phyloP scores from a whole-genome alignment of 2,888 invertebrate genomes.

The Linnaemya vulpina region DNA sequence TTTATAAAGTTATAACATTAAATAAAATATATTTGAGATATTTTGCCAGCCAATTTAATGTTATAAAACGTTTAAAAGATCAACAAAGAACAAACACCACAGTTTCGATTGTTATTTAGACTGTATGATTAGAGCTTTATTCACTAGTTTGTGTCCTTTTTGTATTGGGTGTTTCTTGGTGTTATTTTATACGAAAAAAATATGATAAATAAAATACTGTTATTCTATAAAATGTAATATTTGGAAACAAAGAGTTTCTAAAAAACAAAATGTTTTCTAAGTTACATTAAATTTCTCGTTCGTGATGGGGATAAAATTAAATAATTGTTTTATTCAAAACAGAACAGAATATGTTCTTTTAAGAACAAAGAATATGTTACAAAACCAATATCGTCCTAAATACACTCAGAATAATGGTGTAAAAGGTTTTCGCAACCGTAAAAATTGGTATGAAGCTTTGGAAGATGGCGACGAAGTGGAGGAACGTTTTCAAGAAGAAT shows the following conservation, averaged over 20 bases:
- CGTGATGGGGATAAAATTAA: neutral
- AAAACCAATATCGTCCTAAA: slow-evolving; percentile 74
- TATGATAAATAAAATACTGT: slow-evolving; percentile 79
- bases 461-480: slow-evolving; percentile 65
- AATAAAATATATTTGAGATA: no score
- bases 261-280: slow-evolving; percentile 45
- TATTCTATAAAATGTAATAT: slow-evolving; percentile 81
- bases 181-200: slow-evolving; percentile 83
- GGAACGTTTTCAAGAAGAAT: slow-evolving; percentile 70
- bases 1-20: no score
- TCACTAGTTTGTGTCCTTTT: slow-evolving; percentile 83
- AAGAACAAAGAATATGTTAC: neutral
- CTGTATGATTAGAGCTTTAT: slow-evolving; percentile 83
- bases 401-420: slow-evolving; percentile 80
- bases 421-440: slow-evolving; percentile 80
- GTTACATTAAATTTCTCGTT: neutral
- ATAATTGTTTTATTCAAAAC: neutral
- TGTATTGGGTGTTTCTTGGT: slow-evolving; percentile 83
- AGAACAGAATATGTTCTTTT: slow-evolving; percentile 1
- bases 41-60: no score
- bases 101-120: slow-evolving; percentile 83
- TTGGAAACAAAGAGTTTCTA: slow-evolving; percentile 79
- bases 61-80: no score
- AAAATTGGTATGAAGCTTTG: slow-evolving; percentile 76
- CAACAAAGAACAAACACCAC: no score